Evolutionary conservation across 2,113 vertebrate species (phyloP).

Genomic region (Paradoxurus hermaphroditus): DNA sequence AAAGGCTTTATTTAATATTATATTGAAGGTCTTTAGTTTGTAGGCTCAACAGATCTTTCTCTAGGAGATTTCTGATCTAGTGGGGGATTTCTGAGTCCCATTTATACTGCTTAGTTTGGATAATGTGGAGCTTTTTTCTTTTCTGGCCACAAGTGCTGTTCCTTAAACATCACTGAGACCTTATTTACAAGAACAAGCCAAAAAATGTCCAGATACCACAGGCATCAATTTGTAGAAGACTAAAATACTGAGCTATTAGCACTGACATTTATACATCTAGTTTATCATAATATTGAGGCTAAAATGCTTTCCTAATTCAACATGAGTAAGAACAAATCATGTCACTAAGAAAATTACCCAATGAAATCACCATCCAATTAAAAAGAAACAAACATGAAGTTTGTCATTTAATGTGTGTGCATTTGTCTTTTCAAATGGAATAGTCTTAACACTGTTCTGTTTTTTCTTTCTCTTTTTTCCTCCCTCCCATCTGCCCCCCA

Average conservation of each 20-base stretch:
- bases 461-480: not conserved
- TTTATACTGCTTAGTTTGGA: slow-evolving; percentile 80
- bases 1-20: slow-evolving; percentile 86
- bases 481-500: not conserved
- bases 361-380: not conserved
- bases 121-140: slow-evolving; percentile 71
- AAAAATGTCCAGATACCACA: slow-evolving; percentile 79
- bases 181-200: slow-evolving; percentile 79
- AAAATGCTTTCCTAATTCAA: slow-evolving; percentile 56
- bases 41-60: slow-evolving; percentile 80
- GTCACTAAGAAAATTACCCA: slow-evolving; percentile 44
- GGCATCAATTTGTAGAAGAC: slow-evolving; percentile 76
- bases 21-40: slow-evolving; percentile 84
- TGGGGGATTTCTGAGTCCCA: slow-evolving; percentile 77
- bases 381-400: slow-evolving; percentile 18
- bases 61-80: slow-evolving; percentile 77
- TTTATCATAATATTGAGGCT: slow-evolving; percentile 55
- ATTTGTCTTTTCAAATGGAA: slow-evolving; percentile 33
- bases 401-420: not conserved
- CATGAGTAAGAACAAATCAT: slow-evolving; percentile 63
- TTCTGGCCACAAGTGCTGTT: slow-evolving; percentile 77
- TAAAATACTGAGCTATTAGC: slow-evolving; percentile 78
- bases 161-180: slow-evolving; percentile 77
- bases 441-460: not conserved
- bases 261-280: slow-evolving; percentile 56